Conservation (phyloP, 1,140 invertebrate genomes). For the Lysiphlebus fabarum region DNA sequence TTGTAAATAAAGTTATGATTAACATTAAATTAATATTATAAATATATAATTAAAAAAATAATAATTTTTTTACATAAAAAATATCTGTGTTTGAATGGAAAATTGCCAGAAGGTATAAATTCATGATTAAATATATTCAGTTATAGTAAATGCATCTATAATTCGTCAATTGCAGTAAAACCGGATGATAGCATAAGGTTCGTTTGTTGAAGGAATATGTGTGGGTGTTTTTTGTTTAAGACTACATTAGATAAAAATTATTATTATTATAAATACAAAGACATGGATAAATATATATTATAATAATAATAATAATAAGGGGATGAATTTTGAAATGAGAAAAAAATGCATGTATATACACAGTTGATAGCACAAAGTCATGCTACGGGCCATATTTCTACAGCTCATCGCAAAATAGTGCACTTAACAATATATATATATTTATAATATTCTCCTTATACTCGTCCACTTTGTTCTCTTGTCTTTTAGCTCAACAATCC, state of each 20-base stretch:
- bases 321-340: neutral
- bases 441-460: slow-evolving; percentile 9
- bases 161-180: slow-evolving; percentile 16
- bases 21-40: no score
- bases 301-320: neutral
- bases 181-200: slow-evolving; percentile 2
- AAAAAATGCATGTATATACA: neutral
- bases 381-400: slow-evolving; percentile 12
- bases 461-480: slow-evolving; percentile 16
- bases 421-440: no score
- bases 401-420: neutral
- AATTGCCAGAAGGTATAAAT: no score
- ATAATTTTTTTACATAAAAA: no score
- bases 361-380: slow-evolving; percentile 13
- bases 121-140: neutral
- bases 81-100: no score
- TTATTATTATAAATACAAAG: no score
- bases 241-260: slow-evolving; percentile 12
- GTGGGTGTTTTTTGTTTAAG: slow-evolving; percentile 1
- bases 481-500: slow-evolving; percentile 12
- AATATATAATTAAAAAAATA: no score
- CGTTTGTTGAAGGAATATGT: slow-evolving; percentile 7
- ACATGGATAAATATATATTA: no score
- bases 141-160: slow-evolving; percentile 5
- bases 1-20: no score